Conservation (phyloP, 1,140 invertebrate genomes). For the Scaptodrosophila lebanonensis region DNA sequence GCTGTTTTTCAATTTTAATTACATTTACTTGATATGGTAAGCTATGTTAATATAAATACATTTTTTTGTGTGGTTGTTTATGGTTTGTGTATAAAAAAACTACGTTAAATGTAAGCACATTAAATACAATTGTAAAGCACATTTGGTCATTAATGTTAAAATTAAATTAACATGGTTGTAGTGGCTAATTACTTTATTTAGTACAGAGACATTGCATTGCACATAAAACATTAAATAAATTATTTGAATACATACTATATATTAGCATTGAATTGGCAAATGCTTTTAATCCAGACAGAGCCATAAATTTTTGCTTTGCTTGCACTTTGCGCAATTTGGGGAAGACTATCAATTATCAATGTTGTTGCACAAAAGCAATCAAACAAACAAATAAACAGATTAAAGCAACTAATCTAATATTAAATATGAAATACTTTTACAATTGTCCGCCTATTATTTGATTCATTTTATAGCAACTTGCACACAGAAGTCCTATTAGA, state of each 20-base stretch:
- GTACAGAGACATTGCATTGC: constrained; percentile 49
- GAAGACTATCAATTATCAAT: constrained; percentile 10
- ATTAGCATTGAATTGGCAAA: not conserved
- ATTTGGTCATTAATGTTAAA: constrained; percentile 54
- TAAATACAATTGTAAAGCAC: constrained; percentile 35
- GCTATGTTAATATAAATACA: constrained; percentile 54
- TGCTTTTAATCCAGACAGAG: constrained; percentile 34
- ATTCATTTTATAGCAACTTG: too few relatives aligned
- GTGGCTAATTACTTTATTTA: constrained; percentile 25
- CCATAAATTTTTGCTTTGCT: constrained; percentile 24
- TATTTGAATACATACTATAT: constrained; percentile 6
- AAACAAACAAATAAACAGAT: too few relatives aligned
- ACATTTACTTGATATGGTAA: too few relatives aligned
- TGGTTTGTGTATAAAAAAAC: constrained; percentile 6
- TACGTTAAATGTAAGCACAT: constrained; percentile 12
- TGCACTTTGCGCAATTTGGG: constrained; percentile 21
- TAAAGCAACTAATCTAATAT: too few relatives aligned
- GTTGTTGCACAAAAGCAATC: too few relatives aligned
- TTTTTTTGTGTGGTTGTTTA: constrained; percentile 13
- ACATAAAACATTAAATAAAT: constrained; percentile 56
- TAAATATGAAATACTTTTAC: too few relatives aligned
- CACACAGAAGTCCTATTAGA: too few relatives aligned
- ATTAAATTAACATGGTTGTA: constrained; percentile 35
- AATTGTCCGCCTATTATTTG: too few relatives aligned
- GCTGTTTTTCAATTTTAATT: constrained; percentile 4